Base-by-base conservation (phyloP, 1,140 invertebrate genomes). In the Protaetia brevitarsis region DNA sequence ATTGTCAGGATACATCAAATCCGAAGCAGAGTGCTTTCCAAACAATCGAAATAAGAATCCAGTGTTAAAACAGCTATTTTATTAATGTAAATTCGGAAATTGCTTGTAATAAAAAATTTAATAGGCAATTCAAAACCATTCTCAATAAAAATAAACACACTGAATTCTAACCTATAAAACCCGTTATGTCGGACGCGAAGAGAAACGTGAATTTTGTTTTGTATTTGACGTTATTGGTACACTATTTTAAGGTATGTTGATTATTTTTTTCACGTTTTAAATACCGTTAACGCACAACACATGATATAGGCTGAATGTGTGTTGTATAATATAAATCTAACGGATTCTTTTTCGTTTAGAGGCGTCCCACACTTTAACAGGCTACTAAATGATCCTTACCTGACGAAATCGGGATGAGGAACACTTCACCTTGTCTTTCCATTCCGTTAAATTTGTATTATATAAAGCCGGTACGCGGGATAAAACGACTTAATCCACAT, bases 371-470 rank as follows among this genome's bases (percentile, higher is more conserved):
- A 45, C 16, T 45, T 45, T 7, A 19, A 45, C 37, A 23, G 26
- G 3, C 7, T 10, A 23, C 26, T 23, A 60, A 60, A 21, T 29
- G 13, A 3, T 60, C 2, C 68, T 72, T 60, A 73, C 72, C 72
- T 36, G 69, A 75, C 63, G 74, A 75, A 23, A 75, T 19, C 19
- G 68, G 71, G 31, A 75, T 69, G 16, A 75, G 63, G 21, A 68
- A 61, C 58, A 74, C 70, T 63, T 74, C 72, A 21, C 41, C 56
- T 37, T 68, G 68, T 61, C 70, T 74, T 13, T 51, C 41, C 41
- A 51, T 51, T 51, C 41, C 41, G 13, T 7, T 51, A 23, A 8
- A 19, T 51, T 51, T 19, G 19, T 23, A 10, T 51, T 51, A 51
- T 51, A 51, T 51, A 3, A 23, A 16, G 41, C 41, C 41, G 41